Conservation (phyloP, 2,113 vertebrate genomes). For the Pholis gunnellus region DNA sequence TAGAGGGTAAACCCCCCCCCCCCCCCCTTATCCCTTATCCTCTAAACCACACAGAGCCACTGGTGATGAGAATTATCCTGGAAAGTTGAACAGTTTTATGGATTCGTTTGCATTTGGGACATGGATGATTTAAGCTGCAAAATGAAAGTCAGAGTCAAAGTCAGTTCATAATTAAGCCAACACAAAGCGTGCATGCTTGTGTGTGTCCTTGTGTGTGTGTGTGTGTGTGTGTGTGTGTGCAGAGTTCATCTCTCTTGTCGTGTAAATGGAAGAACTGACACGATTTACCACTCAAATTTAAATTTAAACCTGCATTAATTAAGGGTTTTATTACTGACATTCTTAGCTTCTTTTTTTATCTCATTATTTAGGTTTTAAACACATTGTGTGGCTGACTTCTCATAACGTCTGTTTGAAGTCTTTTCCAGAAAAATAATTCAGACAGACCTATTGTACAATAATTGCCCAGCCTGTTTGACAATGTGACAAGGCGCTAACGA, state of each 20-base stretch:
- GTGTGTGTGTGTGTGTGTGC: background rate
- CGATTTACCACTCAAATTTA: conserved; percentile 4
- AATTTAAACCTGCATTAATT: conserved; percentile 26
- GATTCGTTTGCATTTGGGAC: conserved; percentile 59
- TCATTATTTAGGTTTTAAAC: background rate
- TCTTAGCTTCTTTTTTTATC: background rate
- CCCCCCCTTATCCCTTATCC: background rate
- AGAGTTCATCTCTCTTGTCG: background rate
- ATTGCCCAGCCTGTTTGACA: background rate
- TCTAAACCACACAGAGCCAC: conserved; percentile 27
- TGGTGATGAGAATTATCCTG: conserved; percentile 49
- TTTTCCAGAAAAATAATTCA: background rate
- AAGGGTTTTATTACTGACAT: background rate
- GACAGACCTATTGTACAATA: background rate
- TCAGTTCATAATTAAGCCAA: conserved; percentile 63
- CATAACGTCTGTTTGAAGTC: background rate
- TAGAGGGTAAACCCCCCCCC: no score
- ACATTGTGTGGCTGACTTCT: background rate
- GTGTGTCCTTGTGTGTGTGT: conserved; percentile 4
- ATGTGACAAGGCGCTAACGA: background rate
- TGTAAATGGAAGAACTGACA: conserved; percentile 23
- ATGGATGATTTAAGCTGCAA: conserved; percentile 57
- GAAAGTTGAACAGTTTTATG: conserved; percentile 44
- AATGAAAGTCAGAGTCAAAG: conserved; percentile 71
- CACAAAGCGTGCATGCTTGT: conserved; percentile 21